Evolutionary conservation across 2,113 vertebrate genomes (phyloP).

Genomic region (Scartelaos histophorus): DNA sequence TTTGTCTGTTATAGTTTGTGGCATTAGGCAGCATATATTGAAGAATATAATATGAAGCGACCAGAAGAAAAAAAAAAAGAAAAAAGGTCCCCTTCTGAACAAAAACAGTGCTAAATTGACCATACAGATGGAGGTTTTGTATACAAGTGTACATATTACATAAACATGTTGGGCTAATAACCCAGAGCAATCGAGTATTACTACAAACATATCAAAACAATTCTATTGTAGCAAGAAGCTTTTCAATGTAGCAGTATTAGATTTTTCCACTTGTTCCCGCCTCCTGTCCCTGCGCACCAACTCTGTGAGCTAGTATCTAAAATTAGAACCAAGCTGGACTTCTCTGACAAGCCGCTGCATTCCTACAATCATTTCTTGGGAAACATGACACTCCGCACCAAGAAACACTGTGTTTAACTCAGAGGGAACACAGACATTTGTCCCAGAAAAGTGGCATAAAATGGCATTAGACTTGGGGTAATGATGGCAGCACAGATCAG

Average conservation of each 20-base stretch:
- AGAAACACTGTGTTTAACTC: slow-evolving; percentile 62
- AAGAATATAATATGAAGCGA: too few species aligned
- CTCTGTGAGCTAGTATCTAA: slow-evolving; percentile 70
- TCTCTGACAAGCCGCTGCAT: slow-evolving; percentile 73
- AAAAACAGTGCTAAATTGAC: too few species aligned
- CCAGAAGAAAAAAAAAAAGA: too few species aligned
- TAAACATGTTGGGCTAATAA: not conserved
- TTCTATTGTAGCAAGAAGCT: not conserved
- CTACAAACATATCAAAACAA: not conserved
- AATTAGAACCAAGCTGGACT: slow-evolving; percentile 69
- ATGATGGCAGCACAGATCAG: not conserved
- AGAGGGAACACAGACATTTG: slow-evolving; percentile 16
- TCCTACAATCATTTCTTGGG: slow-evolving; percentile 66
- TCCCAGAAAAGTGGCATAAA: slow-evolving; percentile 16
- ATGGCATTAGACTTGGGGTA: not conserved
- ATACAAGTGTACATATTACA: too few species aligned
- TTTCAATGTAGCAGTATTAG: slow-evolving; percentile 18
- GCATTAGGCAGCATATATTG: too few species aligned
- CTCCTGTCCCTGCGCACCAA: slow-evolving; percentile 66
- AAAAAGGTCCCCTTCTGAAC: too few species aligned
- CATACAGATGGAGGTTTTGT: too few species aligned
- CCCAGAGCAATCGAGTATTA: not conserved
- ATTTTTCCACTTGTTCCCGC: slow-evolving; percentile 67
- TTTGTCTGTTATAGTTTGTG: too few species aligned
- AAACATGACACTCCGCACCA: slow-evolving; percentile 71